phyloP scores from a whole-genome alignment of 2,113 vertebrate species.

The Phainopepla nitens region DNA sequence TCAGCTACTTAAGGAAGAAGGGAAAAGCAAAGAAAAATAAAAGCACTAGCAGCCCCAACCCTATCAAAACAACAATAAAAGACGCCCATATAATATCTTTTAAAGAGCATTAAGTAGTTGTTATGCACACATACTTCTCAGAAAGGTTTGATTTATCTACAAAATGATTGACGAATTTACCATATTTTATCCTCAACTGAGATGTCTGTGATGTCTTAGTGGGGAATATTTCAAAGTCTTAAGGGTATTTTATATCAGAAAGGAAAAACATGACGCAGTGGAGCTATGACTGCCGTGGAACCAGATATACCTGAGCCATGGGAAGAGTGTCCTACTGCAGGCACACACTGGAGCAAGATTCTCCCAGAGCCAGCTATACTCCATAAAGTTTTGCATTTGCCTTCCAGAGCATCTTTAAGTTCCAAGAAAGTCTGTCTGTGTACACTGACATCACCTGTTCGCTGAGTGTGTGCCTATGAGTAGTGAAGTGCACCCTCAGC shows the following conservation, averaged over 20 bases:
- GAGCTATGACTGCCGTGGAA: fast-evolving
- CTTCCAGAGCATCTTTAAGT: not conserved
- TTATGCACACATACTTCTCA: not conserved
- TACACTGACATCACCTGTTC: not conserved
- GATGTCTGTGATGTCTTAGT: not conserved
- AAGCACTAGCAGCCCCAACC: not conserved
- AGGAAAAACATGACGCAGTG: not conserved
- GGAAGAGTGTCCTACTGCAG: not conserved
- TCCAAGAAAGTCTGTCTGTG: not conserved
- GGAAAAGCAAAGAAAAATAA: not conserved
- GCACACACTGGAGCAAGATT: not conserved
- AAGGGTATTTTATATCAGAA: not conserved
- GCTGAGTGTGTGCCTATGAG: fast-evolving
- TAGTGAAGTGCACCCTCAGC: not conserved
- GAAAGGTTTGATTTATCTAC: not conserved
- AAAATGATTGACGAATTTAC: not conserved
- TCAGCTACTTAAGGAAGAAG: not conserved
- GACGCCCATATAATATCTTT: fast-evolving
- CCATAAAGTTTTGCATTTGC: not conserved
- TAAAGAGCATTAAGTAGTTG: not conserved
- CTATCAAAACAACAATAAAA: not conserved
- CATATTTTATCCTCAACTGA: not conserved
- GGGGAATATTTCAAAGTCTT: not conserved
- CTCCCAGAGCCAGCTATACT: not conserved
- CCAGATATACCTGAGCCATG: not conserved